Conservation (phyloP, 2,797 vertebrate genomes). For the Myotis vivesi region DNA sequence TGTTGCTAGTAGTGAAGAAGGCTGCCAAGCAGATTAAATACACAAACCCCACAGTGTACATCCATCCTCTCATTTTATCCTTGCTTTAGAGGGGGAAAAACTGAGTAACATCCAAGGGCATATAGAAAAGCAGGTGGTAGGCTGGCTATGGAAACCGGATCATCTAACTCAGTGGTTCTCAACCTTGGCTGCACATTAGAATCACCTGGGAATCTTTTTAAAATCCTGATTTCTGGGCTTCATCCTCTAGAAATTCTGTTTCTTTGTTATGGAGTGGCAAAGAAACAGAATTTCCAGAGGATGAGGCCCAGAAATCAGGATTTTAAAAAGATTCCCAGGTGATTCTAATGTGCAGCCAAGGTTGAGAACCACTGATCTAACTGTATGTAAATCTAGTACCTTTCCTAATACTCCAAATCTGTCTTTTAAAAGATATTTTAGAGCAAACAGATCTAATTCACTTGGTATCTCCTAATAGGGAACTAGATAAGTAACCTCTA, state of each 20-base stretch:
- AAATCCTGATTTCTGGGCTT: too few relatives aligned
- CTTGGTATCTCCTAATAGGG: neutral
- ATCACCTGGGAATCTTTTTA: too few relatives aligned
- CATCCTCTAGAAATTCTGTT: too few relatives aligned
- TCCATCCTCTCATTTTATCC: neutral
- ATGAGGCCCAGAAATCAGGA: too few relatives aligned
- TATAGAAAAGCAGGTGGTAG: neutral
- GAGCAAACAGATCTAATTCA: neutral
- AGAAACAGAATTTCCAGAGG: too few relatives aligned
- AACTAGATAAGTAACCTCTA: slow-evolving; percentile 1
- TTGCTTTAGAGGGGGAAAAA: neutral
- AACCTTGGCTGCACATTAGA: too few relatives aligned
- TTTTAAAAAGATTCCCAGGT: too few relatives aligned
- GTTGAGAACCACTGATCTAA: neutral
- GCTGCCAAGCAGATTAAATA: neutral
- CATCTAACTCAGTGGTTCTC: neutral
- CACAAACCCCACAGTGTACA: neutral
- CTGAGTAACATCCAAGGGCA: neutral
- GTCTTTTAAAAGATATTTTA: slow-evolving; percentile 30
- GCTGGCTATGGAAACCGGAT: neutral
- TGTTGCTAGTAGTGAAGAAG: neutral
- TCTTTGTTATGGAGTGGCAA: too few relatives aligned
- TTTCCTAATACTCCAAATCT: neutral
- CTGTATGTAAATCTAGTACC: neutral
- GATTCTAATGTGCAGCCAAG: too few relatives aligned